Base-by-base conservation (phyloP, 2,113 vertebrate genomes). In the Casuarius casuarius region DNA sequence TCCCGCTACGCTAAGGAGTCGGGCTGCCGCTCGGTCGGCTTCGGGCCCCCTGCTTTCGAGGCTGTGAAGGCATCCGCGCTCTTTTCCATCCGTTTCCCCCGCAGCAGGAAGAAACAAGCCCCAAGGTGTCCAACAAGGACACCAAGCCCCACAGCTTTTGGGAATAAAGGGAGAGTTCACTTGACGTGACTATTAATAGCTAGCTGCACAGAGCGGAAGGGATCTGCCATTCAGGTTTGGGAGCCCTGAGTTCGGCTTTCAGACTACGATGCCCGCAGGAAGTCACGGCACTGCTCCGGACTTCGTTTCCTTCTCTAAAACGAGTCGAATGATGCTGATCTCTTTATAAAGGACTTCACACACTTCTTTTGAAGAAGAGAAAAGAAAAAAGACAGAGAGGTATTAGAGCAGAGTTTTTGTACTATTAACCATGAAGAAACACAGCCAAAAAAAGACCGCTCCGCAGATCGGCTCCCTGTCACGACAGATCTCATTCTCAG, bases 401-500 rank as follows among this genome's bases (percentile, higher is more conserved):
- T 18, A 48, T 5, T 72, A 29, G 63, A 82, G 23, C 13, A 7
- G 74, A 42, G n/a, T 28, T 82, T 65, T 59, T 40, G 48, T 54
- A 33, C 44, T 52, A 77, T 44, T 74, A 71, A 18, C 80, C 22
- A 11, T 7, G 56, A 91, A 89, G 80, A 92, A 84, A 82, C 3
- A 19, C 94, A 87, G 73, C 42, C 4, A 12, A 90, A 90, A 35
- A 73, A 49, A 33, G 85, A 25, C 46, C 40, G 67, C 23, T 70
- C 7, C 29, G 59, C 8, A 4, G 80, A 66, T 86, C 87, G 68
- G 61, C 84, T 92, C 91, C 54, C 65, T 59, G 83, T 86, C 92
- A 84, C 94, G 91, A 95, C 93, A 91, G 80, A 87, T 72, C 93
- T 95, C 91, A 95, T 95, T 95, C 92, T 92, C 93, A 81, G 90